These are phyloP conservation scores for Petrocephalus microphthalmus DNA, from an alignment of 2,113 vertebrate species.

Conservation along the genomic window DNA sequence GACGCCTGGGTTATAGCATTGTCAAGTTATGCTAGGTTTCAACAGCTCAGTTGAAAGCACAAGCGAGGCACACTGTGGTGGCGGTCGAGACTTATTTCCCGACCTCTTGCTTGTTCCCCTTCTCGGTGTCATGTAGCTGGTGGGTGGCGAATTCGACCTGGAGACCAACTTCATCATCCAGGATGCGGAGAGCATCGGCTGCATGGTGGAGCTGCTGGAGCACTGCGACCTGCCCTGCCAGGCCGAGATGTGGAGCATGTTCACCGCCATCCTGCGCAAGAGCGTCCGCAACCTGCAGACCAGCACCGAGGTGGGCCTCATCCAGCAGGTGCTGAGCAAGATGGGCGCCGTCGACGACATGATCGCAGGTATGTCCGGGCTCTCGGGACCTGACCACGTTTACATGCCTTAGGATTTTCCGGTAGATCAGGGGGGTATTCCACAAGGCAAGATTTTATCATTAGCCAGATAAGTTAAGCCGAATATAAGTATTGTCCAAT, in stretches of 20 bases:
- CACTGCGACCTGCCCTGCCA: slow-evolving; percentile 97
- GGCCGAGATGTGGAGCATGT: slow-evolving; percentile 99
- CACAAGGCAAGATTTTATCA: neutral
- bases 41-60: neutral
- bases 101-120: neutral
- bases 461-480: neutral
- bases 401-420: neutral
- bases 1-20: too few species aligned
- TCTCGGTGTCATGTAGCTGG: slow-evolving; percentile 63
- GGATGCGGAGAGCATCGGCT: slow-evolving; percentile 95
- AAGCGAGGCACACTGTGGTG: neutral
- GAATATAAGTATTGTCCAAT: neutral
- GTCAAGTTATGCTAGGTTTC: neutral
- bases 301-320: slow-evolving; percentile 97
- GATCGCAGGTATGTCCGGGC: slow-evolving; percentile 82
- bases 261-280: slow-evolving; percentile 95
- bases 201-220: slow-evolving; percentile 96
- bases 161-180: slow-evolving; percentile 99
- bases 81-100: neutral
- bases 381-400: neutral
- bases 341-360: slow-evolving; percentile 97
- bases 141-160: slow-evolving; percentile 97
- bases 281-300: slow-evolving; percentile 98
- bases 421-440: neutral
- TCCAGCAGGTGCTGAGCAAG: slow-evolving; percentile 92